Conservation (phyloP, 1,140 invertebrate species). For the Panulirus ornatus region DNA sequence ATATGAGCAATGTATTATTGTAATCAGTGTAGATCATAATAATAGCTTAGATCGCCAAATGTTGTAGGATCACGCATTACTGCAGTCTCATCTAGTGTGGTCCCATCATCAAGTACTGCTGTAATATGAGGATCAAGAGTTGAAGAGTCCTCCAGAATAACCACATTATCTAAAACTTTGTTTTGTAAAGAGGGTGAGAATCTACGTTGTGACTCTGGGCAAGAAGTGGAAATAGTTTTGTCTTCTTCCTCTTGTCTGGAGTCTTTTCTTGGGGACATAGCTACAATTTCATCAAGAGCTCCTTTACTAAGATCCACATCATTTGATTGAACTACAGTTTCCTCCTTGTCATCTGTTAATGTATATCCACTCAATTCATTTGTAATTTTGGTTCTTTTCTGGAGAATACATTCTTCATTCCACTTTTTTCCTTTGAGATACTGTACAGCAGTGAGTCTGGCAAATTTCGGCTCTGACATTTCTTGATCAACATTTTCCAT, state of each 20-base stretch:
- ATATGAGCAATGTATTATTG: not conserved
- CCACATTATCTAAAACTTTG: not conserved
- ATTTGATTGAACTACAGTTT: not conserved
- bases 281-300: not conserved
- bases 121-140: not conserved
- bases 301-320: not conserved
- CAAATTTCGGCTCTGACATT: not conserved
- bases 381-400: not conserved
- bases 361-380: not conserved
- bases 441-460: not conserved
- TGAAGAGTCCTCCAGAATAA: not conserved
- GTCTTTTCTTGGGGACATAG: not conserved
- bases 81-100: not conserved
- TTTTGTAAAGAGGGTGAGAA: not conserved
- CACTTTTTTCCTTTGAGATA: not conserved
- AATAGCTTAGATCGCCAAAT: slow-evolving; percentile 16
- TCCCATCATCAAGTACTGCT: not conserved
- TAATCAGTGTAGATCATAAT: slow-evolving; percentile 4
- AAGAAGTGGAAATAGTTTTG: not conserved
- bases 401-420: not conserved
- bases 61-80: slow-evolving; percentile 12
- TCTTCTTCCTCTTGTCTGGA: not conserved
- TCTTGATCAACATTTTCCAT: not conserved
- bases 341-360: not conserved
- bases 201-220: not conserved